Evolutionary conservation across 2,888 invertebrate genomes (phyloP).

Genomic region (Drosophila kambysellisi): DNA sequence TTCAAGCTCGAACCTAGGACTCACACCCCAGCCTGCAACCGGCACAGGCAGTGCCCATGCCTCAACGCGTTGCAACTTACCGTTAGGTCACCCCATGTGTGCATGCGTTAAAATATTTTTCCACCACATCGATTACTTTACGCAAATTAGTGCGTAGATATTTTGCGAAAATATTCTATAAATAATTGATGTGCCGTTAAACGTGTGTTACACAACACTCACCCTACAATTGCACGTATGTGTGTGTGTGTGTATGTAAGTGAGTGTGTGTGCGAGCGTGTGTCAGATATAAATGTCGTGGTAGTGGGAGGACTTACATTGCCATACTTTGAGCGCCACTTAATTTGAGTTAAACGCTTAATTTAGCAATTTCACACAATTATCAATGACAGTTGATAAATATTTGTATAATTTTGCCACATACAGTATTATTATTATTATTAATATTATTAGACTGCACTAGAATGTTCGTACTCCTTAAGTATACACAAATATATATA

Average conservation of each 20-base stretch:
- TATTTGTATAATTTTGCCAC: conserved; percentile 8
- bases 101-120: conserved; percentile 78
- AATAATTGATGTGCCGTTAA: conserved; percentile 74
- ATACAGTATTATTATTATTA: background rate
- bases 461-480: background rate
- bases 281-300: conserved; percentile 1
- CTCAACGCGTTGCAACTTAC: conserved; percentile 19
- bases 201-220: conserved; percentile 30
- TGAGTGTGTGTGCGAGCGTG: conserved; percentile 1
- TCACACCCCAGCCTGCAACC: background rate
- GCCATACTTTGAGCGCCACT: conserved; percentile 52
- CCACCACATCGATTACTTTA: conserved; percentile 82
- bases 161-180: conserved; percentile 82
- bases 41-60: background rate
- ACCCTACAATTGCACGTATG: conserved; percentile 5
- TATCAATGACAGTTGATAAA: conserved; percentile 54
- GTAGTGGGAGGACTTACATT: conserved; percentile 26
- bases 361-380: conserved; percentile 69
- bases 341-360: conserved; percentile 67
- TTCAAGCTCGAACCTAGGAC: background rate
- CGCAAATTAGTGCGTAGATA: conserved; percentile 82
- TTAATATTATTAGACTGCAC: background rate
- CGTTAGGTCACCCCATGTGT: conserved; percentile 58
- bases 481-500: background rate
- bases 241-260: background rate